Evolutionary conservation across 2,888 invertebrate species (phyloP), one percentile per base, ranked within the genome.

Genomic region (Yponomeuta sedellus): DNA sequence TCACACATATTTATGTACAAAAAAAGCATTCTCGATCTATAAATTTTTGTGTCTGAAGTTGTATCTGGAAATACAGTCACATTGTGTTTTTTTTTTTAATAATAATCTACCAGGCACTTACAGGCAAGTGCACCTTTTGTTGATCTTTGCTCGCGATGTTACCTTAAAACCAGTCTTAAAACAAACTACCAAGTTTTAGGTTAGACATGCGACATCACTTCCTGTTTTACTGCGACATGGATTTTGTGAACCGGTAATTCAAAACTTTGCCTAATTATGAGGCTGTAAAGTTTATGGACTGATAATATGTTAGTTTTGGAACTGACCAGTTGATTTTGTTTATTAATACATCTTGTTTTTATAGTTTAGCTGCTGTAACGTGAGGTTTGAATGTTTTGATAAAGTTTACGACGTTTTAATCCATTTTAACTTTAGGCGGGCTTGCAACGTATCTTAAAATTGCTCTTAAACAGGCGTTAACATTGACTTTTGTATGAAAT

Each of bases 191-290:
- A 12, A 59, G 12, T 39, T 62, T 62, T 62, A 39, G 34, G 39
- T 34, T 34, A 62, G 34, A 62, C 62, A 34, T 39, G 39, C 39
- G 62, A 62, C 39, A 34, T 61, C 39, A 62, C 62, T 62, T 62
- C 62, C 62, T 34, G 62, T 39, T 28, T 62, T 39, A 62, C 61
- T 61, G 19, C 28, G 39, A 34, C 62, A 40, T 39, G 12, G 19
- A 10, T 62, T 34, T 39, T 62, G 19, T 34, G 19, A 59, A 59
- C 25, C 59, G 12, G 20, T 20, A 22, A 22, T 25, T 59, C 59
- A 10, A 20, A 22, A 25, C 22, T 25, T 25, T 12, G 20, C 25
- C 25, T 59, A 59, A 59, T 59, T 20, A 62, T 61, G 28, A 62
- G 34, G 39, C 28, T 19, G 34, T 62, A 34, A 62, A 62, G n/a